phyloP scores from a whole-genome alignment of 2,888 invertebrate species.

The Dendrolimus pini region DNA sequence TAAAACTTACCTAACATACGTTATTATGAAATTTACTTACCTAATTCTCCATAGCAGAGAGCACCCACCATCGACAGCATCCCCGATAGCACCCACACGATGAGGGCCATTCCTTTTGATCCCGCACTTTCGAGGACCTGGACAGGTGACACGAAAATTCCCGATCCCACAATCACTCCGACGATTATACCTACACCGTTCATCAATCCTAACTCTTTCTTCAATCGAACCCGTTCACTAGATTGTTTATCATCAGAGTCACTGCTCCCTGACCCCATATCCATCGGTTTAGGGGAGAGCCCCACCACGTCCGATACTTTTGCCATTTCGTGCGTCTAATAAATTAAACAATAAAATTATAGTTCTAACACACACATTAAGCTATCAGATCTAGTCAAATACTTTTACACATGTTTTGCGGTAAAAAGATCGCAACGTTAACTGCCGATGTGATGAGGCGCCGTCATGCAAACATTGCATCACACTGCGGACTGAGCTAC shows the following conservation, averaged over 20 bases:
- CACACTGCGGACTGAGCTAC: slow-evolving; percentile 41
- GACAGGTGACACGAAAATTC: slow-evolving; percentile 96
- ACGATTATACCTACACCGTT: slow-evolving; percentile 96
- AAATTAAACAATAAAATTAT: slow-evolving; percentile 12
- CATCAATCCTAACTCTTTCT: slow-evolving; percentile 89
- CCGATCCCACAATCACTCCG: slow-evolving; percentile 95
- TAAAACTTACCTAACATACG: too few relatives aligned
- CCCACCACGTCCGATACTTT: slow-evolving; percentile 64
- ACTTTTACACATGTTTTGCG: slow-evolving; percentile 29
- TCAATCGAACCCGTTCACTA: slow-evolving; percentile 80
- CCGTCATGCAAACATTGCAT: slow-evolving; percentile 64
- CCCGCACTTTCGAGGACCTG: slow-evolving; percentile 89
- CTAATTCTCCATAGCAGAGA: slow-evolving; percentile 97
- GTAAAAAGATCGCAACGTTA: slow-evolving; percentile 13
- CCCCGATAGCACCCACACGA: slow-evolving; percentile 94
- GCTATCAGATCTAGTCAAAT: slow-evolving; percentile 15
- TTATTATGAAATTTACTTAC: slow-evolving; percentile 67
- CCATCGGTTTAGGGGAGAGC: slow-evolving; percentile 54
- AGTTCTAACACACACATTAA: slow-evolving; percentile 4
- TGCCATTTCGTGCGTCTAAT: slow-evolving; percentile 44
- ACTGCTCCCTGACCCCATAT: slow-evolving; percentile 30
- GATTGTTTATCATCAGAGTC: slow-evolving; percentile 35
- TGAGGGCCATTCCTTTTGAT: slow-evolving; percentile 91
- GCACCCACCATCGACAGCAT: slow-evolving; percentile 94
- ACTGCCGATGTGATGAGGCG: slow-evolving; percentile 35